Evolutionary conservation across 2,797 vertebrate genomes (phyloP).

Genomic region (Trichosurus vulpecula): DNA sequence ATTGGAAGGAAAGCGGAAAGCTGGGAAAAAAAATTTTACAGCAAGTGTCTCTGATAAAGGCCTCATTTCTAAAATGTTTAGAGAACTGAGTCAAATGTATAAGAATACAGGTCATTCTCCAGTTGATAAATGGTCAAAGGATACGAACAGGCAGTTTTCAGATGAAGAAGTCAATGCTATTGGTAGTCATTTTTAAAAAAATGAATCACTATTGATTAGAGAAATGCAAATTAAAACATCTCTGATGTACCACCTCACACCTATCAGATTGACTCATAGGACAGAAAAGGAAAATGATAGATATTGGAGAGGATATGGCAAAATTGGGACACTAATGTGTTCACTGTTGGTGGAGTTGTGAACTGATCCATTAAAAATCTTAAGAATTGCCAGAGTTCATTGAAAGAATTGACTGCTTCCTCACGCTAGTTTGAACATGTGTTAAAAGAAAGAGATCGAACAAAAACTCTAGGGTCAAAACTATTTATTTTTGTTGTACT

Average conservation of each 20-base stretch:
- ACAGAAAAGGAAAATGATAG: not conserved
- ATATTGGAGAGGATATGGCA: not conserved
- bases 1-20: not conserved
- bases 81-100: not conserved
- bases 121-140: not conserved
- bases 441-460: constrained; percentile 62
- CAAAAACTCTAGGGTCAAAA: constrained; percentile 55
- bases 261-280: not conserved
- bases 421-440: constrained; percentile 55
- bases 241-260: not conserved
- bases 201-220: not conserved
- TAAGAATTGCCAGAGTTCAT: constrained; percentile 39
- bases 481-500: not conserved
- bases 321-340: not conserved
- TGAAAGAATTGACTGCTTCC: constrained; percentile 49
- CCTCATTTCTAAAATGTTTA: not conserved
- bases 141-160: not conserved
- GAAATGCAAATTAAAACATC: not conserved
- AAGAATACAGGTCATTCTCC: not conserved
- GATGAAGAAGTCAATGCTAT: not conserved
- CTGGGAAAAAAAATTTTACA: not conserved
- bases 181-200: not conserved
- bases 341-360: not conserved
- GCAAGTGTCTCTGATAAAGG: not conserved
- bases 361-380: not conserved